Conservation (phyloP, 2,797 vertebrate genomes). For the Pelochelys cantorii region DNA sequence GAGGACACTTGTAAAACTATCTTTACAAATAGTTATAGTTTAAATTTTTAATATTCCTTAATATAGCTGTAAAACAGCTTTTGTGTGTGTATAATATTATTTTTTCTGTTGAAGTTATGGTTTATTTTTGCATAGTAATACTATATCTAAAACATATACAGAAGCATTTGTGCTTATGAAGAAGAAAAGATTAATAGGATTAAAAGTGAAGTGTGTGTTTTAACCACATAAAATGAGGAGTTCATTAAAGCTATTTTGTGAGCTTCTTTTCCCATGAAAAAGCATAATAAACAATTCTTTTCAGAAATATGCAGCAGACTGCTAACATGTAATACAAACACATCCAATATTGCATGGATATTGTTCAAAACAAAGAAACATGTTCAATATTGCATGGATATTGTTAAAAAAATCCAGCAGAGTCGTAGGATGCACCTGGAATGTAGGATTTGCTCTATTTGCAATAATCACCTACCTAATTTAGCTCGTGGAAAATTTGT, state of each 20-base stretch:
- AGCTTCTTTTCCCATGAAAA: neutral
- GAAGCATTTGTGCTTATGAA: fast-evolving
- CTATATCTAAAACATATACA: fast-evolving
- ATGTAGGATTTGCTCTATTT: neutral
- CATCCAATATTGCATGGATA: neutral
- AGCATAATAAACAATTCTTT: neutral
- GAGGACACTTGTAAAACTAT: neutral
- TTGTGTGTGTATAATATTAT: neutral
- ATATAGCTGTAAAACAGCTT: neutral
- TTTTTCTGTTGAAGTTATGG: neutral
- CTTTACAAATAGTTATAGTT: neutral
- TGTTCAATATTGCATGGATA: neutral
- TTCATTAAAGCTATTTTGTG: fast-evolving
- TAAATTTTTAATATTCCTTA: neutral
- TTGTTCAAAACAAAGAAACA: neutral
- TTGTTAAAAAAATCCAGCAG: neutral
- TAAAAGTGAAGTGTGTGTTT: neutral
- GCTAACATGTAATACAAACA: neutral
- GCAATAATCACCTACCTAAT: neutral
- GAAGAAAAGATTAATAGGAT: neutral
- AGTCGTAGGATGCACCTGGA: neutral
- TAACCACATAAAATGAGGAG: neutral
- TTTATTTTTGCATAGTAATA: neutral
- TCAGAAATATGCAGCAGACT: neutral
- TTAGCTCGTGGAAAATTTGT: neutral